A percentile compares a stretch with the other conserved stretches of the same genome.
These are phyloP conservation scores for Apaloderma vittatum DNA, from an alignment of 2,113 vertebrate genomes.

Conservation along the genomic window DNA sequence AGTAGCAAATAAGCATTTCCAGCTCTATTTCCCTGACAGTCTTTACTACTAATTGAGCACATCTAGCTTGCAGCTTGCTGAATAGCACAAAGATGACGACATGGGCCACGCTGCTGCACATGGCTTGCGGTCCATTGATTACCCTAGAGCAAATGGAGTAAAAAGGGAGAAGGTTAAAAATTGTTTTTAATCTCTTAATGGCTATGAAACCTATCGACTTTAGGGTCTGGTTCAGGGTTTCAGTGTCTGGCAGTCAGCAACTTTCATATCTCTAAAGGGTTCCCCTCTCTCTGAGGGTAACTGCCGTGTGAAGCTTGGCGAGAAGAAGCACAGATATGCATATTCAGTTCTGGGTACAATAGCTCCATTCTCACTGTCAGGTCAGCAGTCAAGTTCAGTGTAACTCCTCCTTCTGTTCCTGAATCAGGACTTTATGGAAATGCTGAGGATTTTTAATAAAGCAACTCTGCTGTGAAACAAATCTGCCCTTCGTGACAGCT, in stretches of 20 bases:
- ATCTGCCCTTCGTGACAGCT: constrained; percentile 53
- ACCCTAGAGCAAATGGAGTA: background rate
- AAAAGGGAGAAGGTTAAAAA: constrained; percentile 8
- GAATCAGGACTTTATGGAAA: constrained; percentile 65
- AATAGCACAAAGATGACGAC: constrained; percentile 24
- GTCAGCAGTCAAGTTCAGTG: constrained; percentile 71
- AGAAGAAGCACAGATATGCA: constrained; percentile 52
- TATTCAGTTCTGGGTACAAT: constrained; percentile 67
- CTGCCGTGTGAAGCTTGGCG: background rate
- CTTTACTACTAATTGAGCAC: constrained; percentile 8
- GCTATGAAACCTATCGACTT: background rate
- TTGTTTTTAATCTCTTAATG: constrained; percentile 6
- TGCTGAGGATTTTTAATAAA: constrained; percentile 59
- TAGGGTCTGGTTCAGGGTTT: background rate
- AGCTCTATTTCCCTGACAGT: constrained; percentile 14
- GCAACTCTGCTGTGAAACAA: constrained; percentile 39
- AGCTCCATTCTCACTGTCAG: constrained; percentile 69
- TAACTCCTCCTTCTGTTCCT: constrained; percentile 65
- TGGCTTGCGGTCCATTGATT: constrained; percentile 7
- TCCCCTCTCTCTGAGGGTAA: background rate
- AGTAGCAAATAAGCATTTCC: constrained; percentile 29
- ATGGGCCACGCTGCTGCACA: background rate
- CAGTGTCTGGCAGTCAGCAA: background rate
- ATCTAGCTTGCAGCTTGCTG: constrained; percentile 4
- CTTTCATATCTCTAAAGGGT: constrained; percentile 22